phyloP scores from a whole-genome alignment of 1,140 invertebrate genomes.

The Drosophila oshimai region DNA sequence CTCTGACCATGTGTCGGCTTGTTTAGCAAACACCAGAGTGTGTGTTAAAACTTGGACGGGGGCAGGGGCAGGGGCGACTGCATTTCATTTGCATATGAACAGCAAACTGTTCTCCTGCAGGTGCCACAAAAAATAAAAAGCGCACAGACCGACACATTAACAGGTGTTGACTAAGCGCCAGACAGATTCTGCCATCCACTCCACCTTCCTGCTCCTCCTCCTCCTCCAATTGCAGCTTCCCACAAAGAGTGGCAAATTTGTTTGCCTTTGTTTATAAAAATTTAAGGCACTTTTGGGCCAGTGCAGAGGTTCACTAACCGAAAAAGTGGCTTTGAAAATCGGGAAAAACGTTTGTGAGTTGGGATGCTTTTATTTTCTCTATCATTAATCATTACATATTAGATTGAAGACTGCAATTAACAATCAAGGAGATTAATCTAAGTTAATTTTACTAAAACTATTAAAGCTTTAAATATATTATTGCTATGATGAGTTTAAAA shows the following conservation, averaged over 20 bases:
- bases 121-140: constrained; percentile 41
- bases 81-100: constrained; percentile 74
- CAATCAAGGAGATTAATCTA: neutral
- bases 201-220: neutral
- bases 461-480: too few species aligned
- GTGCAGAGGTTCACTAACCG: constrained; percentile 3
- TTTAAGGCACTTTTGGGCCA: constrained; percentile 58
- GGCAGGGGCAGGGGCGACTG: constrained; percentile 19
- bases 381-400: neutral
- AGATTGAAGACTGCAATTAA: too few species aligned
- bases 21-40: constrained; percentile 57
- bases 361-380: neutral
- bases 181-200: neutral
- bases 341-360: neutral
- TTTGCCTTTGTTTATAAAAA: constrained; percentile 74
- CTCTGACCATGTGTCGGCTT: constrained; percentile 54
- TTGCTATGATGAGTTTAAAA: too few species aligned
- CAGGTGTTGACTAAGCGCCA: constrained; percentile 77
- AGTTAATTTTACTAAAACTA: too few species aligned
- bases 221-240: neutral
- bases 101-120: constrained; percentile 12
- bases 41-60: constrained; percentile 8
- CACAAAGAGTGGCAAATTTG: constrained; percentile 62
- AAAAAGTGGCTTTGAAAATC: neutral
- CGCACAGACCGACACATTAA: constrained; percentile 59